These are phyloP conservation scores for Ceraclea dissimilis DNA, from an alignment of 2,888 invertebrate species.

Conservation along the genomic window DNA sequence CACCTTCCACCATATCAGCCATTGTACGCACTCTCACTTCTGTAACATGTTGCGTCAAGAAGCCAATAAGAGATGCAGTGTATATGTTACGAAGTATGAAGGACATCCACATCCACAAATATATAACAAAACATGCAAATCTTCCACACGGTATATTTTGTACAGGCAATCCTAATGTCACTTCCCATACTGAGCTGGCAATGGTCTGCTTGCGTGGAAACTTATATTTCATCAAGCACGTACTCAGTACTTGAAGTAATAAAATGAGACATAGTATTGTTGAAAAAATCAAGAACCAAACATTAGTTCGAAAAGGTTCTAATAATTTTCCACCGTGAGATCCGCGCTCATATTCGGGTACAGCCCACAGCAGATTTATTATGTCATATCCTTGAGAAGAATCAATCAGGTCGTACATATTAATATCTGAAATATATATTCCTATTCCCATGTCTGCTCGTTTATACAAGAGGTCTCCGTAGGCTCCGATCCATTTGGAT, in stretches of 20 bases:
- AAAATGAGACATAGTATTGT: slow-evolving; percentile 8
- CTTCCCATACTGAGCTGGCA: slow-evolving; percentile 16
- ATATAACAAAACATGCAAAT: slow-evolving; percentile 18
- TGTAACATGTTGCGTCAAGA: slow-evolving; percentile 14
- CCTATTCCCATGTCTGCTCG: slow-evolving; percentile 22
- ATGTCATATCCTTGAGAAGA: slow-evolving; percentile 19
- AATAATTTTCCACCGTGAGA: slow-evolving; percentile 11
- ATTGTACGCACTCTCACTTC: slow-evolving; percentile 17
- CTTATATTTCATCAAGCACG: slow-evolving; percentile 3
- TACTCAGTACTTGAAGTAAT: slow-evolving; percentile 4
- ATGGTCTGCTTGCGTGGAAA: slow-evolving; percentile 3
- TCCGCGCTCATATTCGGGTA: slow-evolving; percentile 13
- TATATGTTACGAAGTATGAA: slow-evolving; percentile 18
- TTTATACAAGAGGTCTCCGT: slow-evolving; percentile 17
- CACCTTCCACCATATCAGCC: slow-evolving; percentile 20
- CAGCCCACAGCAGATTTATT: slow-evolving; percentile 20
- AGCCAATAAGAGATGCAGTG: slow-evolving; percentile 16
- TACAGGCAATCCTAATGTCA: slow-evolving; percentile 15
- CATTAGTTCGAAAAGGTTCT: slow-evolving; percentile 9
- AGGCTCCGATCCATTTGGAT: slow-evolving; percentile 19
- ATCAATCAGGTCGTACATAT: slow-evolving; percentile 12
- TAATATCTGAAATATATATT: slow-evolving; percentile 7
- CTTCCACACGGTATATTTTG: slow-evolving; percentile 12
- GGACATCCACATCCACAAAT: slow-evolving; percentile 21
- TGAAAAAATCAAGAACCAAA: slow-evolving; percentile 15